Conservation (phyloP, 2,113 vertebrate genomes). For the Oenanthe melanoleuca region DNA sequence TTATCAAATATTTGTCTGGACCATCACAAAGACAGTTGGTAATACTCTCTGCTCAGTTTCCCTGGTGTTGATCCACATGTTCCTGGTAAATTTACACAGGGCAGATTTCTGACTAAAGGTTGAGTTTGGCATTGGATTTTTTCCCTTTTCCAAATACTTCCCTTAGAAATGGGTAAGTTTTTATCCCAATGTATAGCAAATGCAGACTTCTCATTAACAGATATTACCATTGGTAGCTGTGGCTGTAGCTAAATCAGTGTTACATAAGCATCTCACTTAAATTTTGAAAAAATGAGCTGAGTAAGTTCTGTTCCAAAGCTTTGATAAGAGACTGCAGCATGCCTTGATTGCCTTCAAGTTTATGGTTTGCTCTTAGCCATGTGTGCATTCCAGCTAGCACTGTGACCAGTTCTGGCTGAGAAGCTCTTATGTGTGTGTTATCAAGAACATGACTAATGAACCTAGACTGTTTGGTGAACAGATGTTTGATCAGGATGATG, state of each 20-base stretch:
- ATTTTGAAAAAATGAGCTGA: not conserved
- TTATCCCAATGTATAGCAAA: not conserved
- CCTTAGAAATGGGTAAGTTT: not conserved
- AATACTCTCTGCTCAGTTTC: not conserved
- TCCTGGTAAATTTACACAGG: not conserved
- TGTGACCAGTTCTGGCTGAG: not conserved
- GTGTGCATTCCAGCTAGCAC: not conserved
- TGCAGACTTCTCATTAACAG: not conserved
- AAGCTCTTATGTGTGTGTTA: not conserved
- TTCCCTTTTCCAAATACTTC: not conserved
- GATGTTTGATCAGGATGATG: not conserved
- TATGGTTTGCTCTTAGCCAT: not conserved
- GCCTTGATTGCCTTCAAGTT: not conserved
- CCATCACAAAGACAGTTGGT: not conserved
- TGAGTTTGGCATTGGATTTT: not conserved
- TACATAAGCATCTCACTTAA: rapidly evolving
- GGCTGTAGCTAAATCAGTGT: not conserved
- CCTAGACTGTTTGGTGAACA: not conserved
- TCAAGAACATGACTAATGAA: not conserved
- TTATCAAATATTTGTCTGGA: not conserved
- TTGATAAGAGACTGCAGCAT: not conserved
- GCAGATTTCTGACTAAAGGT: not conserved
- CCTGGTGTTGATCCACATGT: not conserved
- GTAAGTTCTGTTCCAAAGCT: not conserved
- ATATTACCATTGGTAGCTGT: not conserved